These are phyloP conservation scores for Andrena fulva DNA, from an alignment of 2,888 invertebrate species.

Conservation along the genomic window DNA sequence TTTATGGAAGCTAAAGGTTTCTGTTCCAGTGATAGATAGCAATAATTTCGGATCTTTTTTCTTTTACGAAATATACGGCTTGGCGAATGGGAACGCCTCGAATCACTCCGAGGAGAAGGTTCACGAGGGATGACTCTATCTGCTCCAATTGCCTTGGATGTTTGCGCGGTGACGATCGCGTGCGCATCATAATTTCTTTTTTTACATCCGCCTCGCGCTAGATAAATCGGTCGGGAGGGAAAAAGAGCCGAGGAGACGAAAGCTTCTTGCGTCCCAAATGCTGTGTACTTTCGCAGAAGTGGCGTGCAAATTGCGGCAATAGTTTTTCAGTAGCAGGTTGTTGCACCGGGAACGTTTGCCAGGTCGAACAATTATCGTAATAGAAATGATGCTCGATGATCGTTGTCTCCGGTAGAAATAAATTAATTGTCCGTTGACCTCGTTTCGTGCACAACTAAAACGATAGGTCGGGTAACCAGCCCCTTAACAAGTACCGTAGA, in stretches of 20 bases:
- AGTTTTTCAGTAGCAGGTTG: neutral
- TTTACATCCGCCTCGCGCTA: neutral
- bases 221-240: neutral
- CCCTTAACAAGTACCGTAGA: no score
- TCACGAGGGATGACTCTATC: neutral
- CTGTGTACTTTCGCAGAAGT: neutral
- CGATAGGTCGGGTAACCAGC: no score
- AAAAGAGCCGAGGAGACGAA: no score
- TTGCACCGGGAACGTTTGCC: neutral
- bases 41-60: neutral
- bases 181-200: neutral
- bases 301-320: neutral
- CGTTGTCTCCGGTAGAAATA: no score
- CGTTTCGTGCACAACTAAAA: neutral
- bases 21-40: neutral
- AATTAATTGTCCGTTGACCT: neutral
- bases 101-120: neutral
- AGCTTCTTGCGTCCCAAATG: neutral
- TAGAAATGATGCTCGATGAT: neutral
- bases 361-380: neutral
- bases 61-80: neutral
- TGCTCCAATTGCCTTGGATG: neutral
- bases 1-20: neutral
- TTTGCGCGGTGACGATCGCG: constrained; percentile 5
- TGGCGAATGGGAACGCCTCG: neutral